A percentile compares a stretch with the other conserved stretches of the same genome.
Evolutionary conservation across 2,113 vertebrate species (phyloP).

Genomic region (Ia io): DNA sequence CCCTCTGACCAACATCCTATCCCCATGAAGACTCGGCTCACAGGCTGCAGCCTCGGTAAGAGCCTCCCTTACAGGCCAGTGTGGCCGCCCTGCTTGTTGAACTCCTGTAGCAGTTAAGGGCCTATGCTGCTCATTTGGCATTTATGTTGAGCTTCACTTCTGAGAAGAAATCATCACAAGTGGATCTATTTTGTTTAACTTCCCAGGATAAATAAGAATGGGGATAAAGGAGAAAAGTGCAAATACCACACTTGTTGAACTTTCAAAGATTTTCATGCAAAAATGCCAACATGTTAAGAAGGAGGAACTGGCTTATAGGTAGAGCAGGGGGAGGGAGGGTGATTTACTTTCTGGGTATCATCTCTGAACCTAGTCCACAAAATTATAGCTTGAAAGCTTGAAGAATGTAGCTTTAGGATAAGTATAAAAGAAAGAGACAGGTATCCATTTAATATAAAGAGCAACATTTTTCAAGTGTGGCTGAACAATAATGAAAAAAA

Average conservation of each 20-base stretch:
- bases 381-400: not conserved
- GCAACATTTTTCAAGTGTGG: not conserved
- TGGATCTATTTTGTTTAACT: not conserved
- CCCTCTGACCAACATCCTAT: not conserved
- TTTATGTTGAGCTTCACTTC: not conserved
- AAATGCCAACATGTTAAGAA: not conserved
- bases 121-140: not conserved
- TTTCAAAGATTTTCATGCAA: conserved; percentile 26
- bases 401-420: not conserved
- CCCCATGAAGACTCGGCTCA: not conserved
- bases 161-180: not conserved
- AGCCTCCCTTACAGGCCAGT: accelerated
- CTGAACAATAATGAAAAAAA: not conserved
- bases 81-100: too few species aligned
- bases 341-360: not conserved
- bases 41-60: not conserved
- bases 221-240: not conserved
- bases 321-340: not conserved
- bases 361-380: not conserved
- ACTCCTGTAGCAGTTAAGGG: not conserved
- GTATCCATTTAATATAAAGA: not conserved
- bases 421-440: not conserved
- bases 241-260: not conserved
- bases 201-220: not conserved
- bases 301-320: not conserved